Conservation (phyloP, 2,888 invertebrate genomes). For the Meiosimyza platycephala region DNA sequence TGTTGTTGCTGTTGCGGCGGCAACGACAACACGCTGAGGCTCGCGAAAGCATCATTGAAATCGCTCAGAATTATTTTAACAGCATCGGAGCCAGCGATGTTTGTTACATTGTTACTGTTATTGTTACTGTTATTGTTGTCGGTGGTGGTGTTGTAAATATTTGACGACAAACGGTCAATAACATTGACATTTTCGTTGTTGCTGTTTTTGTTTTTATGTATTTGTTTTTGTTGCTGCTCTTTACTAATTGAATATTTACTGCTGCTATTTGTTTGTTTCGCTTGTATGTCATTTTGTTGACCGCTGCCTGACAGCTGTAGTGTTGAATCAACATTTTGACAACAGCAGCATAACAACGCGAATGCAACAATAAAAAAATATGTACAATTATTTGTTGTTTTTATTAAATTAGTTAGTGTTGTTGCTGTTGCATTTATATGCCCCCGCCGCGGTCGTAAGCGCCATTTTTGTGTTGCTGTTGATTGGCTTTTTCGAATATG, state of each 20-base stretch:
- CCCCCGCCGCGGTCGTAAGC: conserved; percentile 44
- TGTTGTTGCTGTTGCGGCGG: conserved; percentile 28
- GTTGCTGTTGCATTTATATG: conserved; percentile 35
- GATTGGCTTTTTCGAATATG: conserved; percentile 41
- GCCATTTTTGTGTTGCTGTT: conserved; percentile 44
- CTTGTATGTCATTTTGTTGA: conserved; percentile 14
- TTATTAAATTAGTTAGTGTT: conserved; percentile 34
- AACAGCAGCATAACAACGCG: conserved; percentile 39
- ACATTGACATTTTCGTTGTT: conserved; percentile 21
- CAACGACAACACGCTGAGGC: conserved; percentile 37
- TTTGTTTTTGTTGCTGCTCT: conserved; percentile 42
- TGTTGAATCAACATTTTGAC: conserved; percentile 8
- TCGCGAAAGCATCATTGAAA: conserved; percentile 53
- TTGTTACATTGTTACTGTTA: conserved; percentile 32
- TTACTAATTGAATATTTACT: conserved; percentile 48
- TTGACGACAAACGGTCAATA: neutral
- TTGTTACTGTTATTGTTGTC: conserved; percentile 32
- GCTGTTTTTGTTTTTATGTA: conserved; percentile 32
- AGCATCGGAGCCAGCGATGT: conserved; percentile 43
- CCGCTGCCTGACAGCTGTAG: neutral
- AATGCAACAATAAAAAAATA: conserved; percentile 48
- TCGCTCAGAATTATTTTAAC: conserved; percentile 54
- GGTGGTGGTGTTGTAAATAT: neutral
- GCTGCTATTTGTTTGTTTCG: conserved; percentile 35
- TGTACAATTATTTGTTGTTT: conserved; percentile 47